Percentiles rank a stretch among this genome's conserved stretches.
These are phyloP conservation scores for Agelastica alni DNA, from an alignment of 2,888 invertebrate species.

Conservation along the genomic window DNA sequence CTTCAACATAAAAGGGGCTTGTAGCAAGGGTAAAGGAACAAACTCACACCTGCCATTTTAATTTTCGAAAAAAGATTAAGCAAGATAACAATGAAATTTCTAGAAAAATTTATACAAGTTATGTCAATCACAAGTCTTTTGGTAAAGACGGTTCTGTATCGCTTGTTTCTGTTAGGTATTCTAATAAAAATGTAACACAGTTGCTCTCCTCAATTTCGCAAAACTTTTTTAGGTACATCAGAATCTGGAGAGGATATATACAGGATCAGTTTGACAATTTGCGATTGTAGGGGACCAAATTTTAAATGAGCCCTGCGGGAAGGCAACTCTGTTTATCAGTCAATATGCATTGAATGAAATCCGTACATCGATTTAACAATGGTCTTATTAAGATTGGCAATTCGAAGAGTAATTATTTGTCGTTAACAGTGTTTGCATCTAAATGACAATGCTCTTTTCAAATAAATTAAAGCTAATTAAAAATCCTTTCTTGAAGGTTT, in stretches of 20 bases:
- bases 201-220: conserved; percentile 3
- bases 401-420: no score
- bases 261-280: conserved; percentile 10
- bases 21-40: no score
- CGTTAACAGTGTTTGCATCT: no score
- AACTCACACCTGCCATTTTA: no score
- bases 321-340: not conserved
- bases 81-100: no score
- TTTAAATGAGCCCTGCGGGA: conserved; percentile 5
- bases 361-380: not conserved
- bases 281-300: not conserved
- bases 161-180: conserved; percentile 1
- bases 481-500: no score
- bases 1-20: no score
- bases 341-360: conserved; percentile 3
- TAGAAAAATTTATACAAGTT: no score
- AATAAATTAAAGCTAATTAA: no score
- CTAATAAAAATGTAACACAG: conserved; percentile 17
- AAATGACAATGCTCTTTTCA: no score
- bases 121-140: no score
- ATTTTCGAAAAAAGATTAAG: no score
- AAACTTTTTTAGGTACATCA: conserved; percentile 10
- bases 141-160: not conserved
- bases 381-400: not conserved
- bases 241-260: conserved; percentile 11